Percentiles rank a stretch among this genome's conserved stretches.
These are phyloP conservation scores for Polyploca ridens DNA, from an alignment of 2,888 invertebrate species.

Conservation along the genomic window DNA sequence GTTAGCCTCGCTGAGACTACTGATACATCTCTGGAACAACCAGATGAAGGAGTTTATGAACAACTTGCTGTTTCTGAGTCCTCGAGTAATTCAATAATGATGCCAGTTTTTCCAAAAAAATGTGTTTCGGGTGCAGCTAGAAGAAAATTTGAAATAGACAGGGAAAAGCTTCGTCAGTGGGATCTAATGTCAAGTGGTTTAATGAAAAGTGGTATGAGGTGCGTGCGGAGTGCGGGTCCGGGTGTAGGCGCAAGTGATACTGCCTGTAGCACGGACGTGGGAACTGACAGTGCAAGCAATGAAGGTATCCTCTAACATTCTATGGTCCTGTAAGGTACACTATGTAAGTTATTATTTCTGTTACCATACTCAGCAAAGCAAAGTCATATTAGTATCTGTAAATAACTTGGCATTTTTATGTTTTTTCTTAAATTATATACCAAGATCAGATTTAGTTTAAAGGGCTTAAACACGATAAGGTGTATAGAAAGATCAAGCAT, in stretches of 20 bases:
- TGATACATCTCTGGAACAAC: slow-evolving; percentile 48
- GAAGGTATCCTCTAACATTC: slow-evolving; percentile 82
- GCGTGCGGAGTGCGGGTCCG: slow-evolving; percentile 70
- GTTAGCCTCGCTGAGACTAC: slow-evolving; percentile 75
- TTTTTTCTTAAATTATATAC: slow-evolving; percentile 28
- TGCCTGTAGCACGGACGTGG: slow-evolving; percentile 72
- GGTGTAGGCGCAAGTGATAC: slow-evolving; percentile 65
- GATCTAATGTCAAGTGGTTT: slow-evolving; percentile 94
- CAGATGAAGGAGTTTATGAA: slow-evolving; percentile 85
- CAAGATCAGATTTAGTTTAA: slow-evolving; percentile 34
- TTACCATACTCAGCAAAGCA: slow-evolving; percentile 72
- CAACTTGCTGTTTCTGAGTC: slow-evolving; percentile 74
- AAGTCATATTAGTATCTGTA: slow-evolving; percentile 69
- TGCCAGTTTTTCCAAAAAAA: slow-evolving; percentile 28
- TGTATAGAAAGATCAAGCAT: slow-evolving; percentile 66
- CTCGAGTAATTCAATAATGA: slow-evolving; percentile 40
- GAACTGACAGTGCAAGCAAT: slow-evolving; percentile 78
- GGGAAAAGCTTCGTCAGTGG: slow-evolving; percentile 94
- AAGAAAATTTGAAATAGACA: slow-evolving; percentile 88
- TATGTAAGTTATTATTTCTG: slow-evolving; percentile 75
- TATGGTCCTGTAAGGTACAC: slow-evolving; percentile 75
- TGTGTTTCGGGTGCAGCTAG: slow-evolving; percentile 43
- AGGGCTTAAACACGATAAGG: slow-evolving; percentile 71
- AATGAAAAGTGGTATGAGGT: slow-evolving; percentile 79
- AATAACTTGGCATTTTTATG: slow-evolving; percentile 64